Evolutionary conservation across 2,888 invertebrate genomes (phyloP).

Genomic region (Drosophila meridionalis): DNA sequence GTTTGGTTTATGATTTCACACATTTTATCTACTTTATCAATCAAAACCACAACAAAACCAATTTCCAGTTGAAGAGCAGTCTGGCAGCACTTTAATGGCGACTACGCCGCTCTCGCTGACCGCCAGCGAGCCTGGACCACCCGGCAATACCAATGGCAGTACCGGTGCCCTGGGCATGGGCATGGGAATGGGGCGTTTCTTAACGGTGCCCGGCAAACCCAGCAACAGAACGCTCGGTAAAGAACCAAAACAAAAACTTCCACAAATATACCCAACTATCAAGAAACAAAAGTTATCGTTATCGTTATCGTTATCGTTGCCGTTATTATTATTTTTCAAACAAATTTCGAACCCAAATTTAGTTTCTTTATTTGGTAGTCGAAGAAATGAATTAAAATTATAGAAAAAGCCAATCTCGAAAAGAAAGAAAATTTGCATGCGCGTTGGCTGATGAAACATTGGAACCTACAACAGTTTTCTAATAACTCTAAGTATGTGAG

Average conservation of each 20-base stretch:
- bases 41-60: constrained; percentile 16
- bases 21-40: constrained; percentile 14
- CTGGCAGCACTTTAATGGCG: constrained; percentile 69
- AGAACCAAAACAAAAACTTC: constrained; percentile 45
- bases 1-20: constrained; percentile 1
- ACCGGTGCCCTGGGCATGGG: constrained; percentile 80
- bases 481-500: constrained; percentile 8
- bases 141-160: constrained; percentile 72
- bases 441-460: constrained; percentile 27
- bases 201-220: constrained; percentile 84
- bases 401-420: constrained; percentile 7
- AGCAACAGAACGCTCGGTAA: constrained; percentile 78
- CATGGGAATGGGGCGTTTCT: constrained; percentile 84
- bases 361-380: constrained; percentile 34
- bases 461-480: constrained; percentile 34
- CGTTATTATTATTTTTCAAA: constrained; percentile 13
- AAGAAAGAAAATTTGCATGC: constrained; percentile 53
- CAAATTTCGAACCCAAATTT: constrained; percentile 9
- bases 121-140: constrained; percentile 76
- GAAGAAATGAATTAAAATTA: not conserved
- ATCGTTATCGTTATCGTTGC: constrained; percentile 40
- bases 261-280: constrained; percentile 21
- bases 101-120: constrained; percentile 81
- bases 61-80: constrained; percentile 85
- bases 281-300: constrained; percentile 40